phyloP scores from a whole-genome alignment of 2,888 invertebrate genomes.

The Argynnis bischoffii region DNA sequence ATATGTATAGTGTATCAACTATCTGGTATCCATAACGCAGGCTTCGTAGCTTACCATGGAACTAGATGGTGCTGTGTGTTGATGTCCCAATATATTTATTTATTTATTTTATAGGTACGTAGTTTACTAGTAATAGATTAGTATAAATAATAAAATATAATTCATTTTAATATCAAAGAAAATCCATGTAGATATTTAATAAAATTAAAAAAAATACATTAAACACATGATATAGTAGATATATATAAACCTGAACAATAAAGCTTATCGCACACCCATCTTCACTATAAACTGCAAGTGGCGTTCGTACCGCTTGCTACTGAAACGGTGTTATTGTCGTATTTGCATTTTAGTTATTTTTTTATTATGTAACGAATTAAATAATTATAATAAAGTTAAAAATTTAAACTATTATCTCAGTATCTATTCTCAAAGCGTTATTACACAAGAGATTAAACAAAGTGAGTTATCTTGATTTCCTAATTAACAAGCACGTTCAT shows the following conservation, averaged over 20 bases:
- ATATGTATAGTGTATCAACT: too few species aligned
- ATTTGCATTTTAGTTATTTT: slow-evolving; percentile 45
- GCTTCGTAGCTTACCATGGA: too few species aligned
- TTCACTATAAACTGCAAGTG: slow-evolving; percentile 34
- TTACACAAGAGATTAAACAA: slow-evolving; percentile 23
- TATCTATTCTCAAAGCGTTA: slow-evolving; percentile 8
- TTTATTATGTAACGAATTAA: slow-evolving; percentile 27
- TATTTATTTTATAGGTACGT: too few species aligned
- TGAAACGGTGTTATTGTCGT: slow-evolving; percentile 44
- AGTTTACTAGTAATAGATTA: too few species aligned
- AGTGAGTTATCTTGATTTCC: slow-evolving; percentile 25
- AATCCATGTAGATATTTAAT: slow-evolving; percentile 2
- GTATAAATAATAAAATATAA: not conserved
- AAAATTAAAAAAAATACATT: slow-evolving; percentile 28
- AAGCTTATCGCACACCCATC: slow-evolving; percentile 46
- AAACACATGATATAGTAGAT: slow-evolving; percentile 15
- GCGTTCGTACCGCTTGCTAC: slow-evolving; percentile 42
- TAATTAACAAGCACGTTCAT: slow-evolving; percentile 31
- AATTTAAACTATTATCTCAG: not conserved
- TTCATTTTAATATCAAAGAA: not conserved
- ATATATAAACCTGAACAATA: slow-evolving; percentile 43
- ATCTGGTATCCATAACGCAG: too few species aligned
- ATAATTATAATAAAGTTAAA: not conserved
- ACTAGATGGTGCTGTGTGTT: too few species aligned
- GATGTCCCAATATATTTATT: too few species aligned